Base-by-base conservation (phyloP, 2,888 invertebrate genomes). In the Alsophila aescularia region DNA sequence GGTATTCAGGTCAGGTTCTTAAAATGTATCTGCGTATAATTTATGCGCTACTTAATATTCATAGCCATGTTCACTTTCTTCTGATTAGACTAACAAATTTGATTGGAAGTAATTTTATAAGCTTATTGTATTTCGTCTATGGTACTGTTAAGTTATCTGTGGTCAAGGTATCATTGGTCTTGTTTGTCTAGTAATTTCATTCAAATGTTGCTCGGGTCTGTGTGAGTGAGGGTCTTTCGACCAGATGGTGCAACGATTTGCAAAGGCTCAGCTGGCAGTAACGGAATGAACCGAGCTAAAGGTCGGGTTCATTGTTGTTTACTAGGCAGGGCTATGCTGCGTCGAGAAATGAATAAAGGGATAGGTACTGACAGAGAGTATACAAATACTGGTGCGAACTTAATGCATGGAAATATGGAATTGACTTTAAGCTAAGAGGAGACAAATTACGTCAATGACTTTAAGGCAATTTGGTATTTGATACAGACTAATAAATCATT, bases 41-140 rank as follows among this genome's bases (percentile, higher is more conserved):
- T 62, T 65, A 65, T 63, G 42, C 51, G 48, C 44, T 56, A 56
- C 62, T 71, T 62, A 59, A 56, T 64, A 73, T 72, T 72, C 68
- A 62, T 56, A 59, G 15, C 9, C 53, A n/a, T 35, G 43, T 59
- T 61, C 59, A 70, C 75, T 75, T 72, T 73, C 69, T 56, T 67
- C 54, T 69, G 55, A 61, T 70, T 64, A 44, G 62, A 70, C 62
- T 67, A 58, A 67, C 69, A 69, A 63, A 72, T 43, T 44, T 40
- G 37, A 61, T 58, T 66, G 58, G 60, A 58, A 45, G 58, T 52
- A 60, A 56, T 62, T 60, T 62, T 62, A 50, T 43, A 58, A 58
- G 40, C 51, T 40, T 41, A 32, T 39, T 41, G 32, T 34, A 14
- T 34, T 18, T 10, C n/a, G n/a, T 32, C 15, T 40, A 7, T 12